Evolutionary conservation across 2,113 vertebrate species (phyloP).

Genomic region (Pterophyllum scalare): DNA sequence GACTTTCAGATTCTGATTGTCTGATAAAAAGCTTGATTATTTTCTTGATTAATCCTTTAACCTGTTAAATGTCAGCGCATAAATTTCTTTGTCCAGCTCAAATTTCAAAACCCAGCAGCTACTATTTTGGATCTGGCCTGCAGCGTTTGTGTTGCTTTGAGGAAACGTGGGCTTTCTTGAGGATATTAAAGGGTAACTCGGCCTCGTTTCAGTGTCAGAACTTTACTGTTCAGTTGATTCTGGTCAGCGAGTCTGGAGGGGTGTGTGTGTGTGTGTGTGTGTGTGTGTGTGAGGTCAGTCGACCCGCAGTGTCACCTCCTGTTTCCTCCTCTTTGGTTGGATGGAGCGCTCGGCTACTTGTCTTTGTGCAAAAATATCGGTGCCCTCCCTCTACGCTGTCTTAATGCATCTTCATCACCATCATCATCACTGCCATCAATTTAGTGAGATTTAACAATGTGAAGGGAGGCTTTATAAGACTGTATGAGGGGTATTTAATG

Average conservation of each 20-base stretch:
- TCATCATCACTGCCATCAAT: neutral
- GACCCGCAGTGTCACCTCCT: slow-evolving; percentile 35
- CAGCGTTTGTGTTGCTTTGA: neutral
- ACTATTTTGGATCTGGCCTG: neutral
- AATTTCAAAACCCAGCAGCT: neutral
- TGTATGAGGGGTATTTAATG: neutral
- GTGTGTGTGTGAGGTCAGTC: slow-evolving; percentile 11
- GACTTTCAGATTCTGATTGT: neutral
- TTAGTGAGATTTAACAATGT: neutral
- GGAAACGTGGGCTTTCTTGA: neutral
- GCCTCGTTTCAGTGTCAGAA: slow-evolving; percentile 14
- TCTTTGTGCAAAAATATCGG: neutral
- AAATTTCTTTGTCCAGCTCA: neutral
- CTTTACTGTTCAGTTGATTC: neutral
- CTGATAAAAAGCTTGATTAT: neutral
- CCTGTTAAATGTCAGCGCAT: neutral
- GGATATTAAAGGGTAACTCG: neutral
- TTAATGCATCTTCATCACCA: slow-evolving; percentile 35
- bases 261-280: neutral
- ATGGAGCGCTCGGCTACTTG: slow-evolving; percentile 25
- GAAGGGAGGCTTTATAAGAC: neutral
- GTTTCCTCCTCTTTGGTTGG: slow-evolving; percentile 27
- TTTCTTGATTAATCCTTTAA: neutral
- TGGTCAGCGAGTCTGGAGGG: slow-evolving; percentile 7
- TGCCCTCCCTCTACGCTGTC: slow-evolving; percentile 23